phyloP scores from a whole-genome alignment of 2,888 invertebrate genomes.

The Melanchra persicariae region DNA sequence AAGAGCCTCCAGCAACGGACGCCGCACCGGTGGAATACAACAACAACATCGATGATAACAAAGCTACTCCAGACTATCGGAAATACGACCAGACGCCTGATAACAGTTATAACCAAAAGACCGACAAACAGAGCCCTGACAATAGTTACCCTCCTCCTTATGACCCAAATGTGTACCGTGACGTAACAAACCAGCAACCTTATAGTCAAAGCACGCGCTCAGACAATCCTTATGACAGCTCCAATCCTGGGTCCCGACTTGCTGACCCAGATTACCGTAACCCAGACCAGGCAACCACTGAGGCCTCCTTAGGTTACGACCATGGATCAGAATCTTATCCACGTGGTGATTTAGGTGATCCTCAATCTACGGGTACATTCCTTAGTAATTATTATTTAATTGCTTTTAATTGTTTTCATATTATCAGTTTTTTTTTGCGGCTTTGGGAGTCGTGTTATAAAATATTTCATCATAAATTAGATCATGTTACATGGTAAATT shows the following conservation, averaged over 20 bases:
- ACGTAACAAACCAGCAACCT: neutral
- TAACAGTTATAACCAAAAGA: neutral
- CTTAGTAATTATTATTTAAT: constrained; percentile 26
- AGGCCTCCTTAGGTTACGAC: neutral
- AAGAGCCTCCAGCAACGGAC: constrained; percentile 5
- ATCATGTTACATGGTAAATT: neutral
- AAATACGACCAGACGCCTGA: neutral
- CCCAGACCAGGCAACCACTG: neutral
- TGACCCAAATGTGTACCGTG: neutral
- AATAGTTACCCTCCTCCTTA: neutral
- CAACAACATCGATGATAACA: neutral
- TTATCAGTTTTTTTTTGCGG: neutral
- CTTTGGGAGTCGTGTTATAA: neutral
- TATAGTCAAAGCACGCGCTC: neutral
- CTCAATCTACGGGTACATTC: constrained; percentile 25
- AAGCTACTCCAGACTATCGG: constrained; percentile 15
- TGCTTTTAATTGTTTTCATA: constrained; percentile 23
- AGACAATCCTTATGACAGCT: neutral
- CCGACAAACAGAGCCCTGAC: neutral
- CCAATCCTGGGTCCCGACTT: neutral
- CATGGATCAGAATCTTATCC: constrained; percentile 10
- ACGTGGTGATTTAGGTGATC: constrained; percentile 37
- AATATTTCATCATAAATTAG: neutral
- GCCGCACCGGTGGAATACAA: neutral
- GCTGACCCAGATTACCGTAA: constrained; percentile 23